Base-by-base conservation (phyloP, 2,888 invertebrate genomes). In the Stenurella melanura region DNA sequence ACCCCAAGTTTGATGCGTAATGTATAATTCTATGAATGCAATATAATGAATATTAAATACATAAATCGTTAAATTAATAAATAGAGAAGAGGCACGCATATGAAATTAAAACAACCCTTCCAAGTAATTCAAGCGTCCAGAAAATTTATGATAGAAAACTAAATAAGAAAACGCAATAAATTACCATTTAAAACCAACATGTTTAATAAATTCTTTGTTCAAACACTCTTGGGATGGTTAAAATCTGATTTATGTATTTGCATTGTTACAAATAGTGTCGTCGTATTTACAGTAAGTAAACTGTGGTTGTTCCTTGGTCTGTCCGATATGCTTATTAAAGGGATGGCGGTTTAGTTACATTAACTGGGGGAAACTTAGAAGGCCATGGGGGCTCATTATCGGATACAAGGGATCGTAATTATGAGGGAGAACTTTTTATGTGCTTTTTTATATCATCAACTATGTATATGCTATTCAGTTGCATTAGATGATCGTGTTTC, bases 181-280 rank as follows among this genome's bases (percentile, higher is more conserved):
- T 82, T 74, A 76, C 73, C 57, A 71, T 72, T 74, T 71, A 76
- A 80, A 72, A 75, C 74, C 72, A 78, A 73, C 69, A 64, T 74
- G 71, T 78, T 75, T 81, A 81, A 81, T 81, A 81, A 72, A 69
- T 83, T 82, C 76, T 82, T 83, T 85, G 84, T 86, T 82, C 73
- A 80, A 76, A 79, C 81, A 77, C 85, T 80, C 84, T 57, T 18
- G 84, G 84, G 85, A 83, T 66, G 70, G 66, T 74, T 81, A 58
- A 73, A 70, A 58, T 77, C 61, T 83, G 84, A 86, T 85, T 86
- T 85, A 86, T 86, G 80, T 85, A 81, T 85, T 85, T 86, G 82
- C 83, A 81, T 82, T 82, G 80, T 77, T 77, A 78, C 75, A 78
- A 80, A 81, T 80, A 73, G 54, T 67, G 68, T 30, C 74, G 30